Evolutionary conservation across 2,113 vertebrate genomes (phyloP).

Genomic region (Fregetta grallaria): DNA sequence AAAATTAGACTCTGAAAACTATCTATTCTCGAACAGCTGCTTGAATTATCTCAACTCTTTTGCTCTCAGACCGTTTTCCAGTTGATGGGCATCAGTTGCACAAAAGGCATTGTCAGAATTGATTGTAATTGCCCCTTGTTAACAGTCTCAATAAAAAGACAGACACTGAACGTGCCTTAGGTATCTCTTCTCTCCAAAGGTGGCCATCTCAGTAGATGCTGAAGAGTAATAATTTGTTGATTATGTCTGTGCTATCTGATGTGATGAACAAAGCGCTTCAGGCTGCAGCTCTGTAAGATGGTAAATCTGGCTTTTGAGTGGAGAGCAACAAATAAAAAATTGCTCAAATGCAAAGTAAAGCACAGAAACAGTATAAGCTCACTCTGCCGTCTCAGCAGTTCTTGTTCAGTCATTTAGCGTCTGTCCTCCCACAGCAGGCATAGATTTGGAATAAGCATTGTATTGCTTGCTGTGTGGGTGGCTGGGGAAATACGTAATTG

Average conservation of each 20-base stretch:
- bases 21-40: not conserved
- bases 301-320: not conserved
- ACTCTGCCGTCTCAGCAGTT: conserved; percentile 37
- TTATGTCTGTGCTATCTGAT: not conserved
- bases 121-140: not conserved
- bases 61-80: not conserved
- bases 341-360: not conserved
- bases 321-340: not conserved
- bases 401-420: not conserved
- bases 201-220: not conserved
- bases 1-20: not conserved
- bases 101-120: not conserved
- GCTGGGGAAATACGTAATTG: not conserved
- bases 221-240: conserved; percentile 4
- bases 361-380: not conserved
- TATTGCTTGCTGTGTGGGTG: not conserved
- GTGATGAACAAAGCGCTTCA: not conserved
- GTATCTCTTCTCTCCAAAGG: not conserved
- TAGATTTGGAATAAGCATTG: not conserved
- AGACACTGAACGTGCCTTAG: not conserved
- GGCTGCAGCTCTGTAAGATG: not conserved
- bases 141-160: not conserved
- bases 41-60: not conserved
- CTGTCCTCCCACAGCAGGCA: not conserved
- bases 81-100: not conserved